Evolutionary conservation across 2,113 vertebrate species (phyloP).

Genomic region (Mobula birostris): DNA sequence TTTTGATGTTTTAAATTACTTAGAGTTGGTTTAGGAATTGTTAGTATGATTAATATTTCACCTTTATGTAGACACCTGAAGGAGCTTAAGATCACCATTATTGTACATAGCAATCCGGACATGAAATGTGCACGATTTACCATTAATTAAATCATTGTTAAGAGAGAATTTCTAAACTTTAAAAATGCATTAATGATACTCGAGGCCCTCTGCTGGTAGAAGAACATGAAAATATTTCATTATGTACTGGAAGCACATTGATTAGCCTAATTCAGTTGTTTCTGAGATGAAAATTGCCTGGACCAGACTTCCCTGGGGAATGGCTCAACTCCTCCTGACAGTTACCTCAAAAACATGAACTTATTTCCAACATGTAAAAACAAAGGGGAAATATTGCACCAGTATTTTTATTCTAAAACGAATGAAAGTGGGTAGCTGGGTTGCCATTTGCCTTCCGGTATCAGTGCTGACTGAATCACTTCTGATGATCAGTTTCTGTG

Average conservation of each 20-base stretch:
- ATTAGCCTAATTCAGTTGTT: background rate
- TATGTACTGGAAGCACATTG: background rate
- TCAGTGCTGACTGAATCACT: background rate
- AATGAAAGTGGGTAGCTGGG: background rate
- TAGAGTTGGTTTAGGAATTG: background rate
- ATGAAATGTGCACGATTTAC: background rate
- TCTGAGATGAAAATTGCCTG: background rate
- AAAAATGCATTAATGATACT: background rate
- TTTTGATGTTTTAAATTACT: background rate
- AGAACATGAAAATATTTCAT: background rate
- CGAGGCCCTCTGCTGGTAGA: background rate
- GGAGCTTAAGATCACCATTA: background rate
- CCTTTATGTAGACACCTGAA: background rate
- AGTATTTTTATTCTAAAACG: background rate
- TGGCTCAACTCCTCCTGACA: background rate
- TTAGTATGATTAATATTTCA: background rate
- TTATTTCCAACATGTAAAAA: background rate
- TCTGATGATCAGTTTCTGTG: background rate
- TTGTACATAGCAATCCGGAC: background rate
- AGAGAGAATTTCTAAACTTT: background rate
- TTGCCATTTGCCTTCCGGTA: background rate
- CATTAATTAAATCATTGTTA: background rate
- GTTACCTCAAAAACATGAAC: background rate
- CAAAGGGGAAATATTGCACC: background rate
- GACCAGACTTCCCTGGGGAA: background rate